Evolutionary conservation across 2,797 vertebrate species (phyloP), one percentile per base, ranked within the genome.

Genomic region (Galago senegalensis): DNA sequence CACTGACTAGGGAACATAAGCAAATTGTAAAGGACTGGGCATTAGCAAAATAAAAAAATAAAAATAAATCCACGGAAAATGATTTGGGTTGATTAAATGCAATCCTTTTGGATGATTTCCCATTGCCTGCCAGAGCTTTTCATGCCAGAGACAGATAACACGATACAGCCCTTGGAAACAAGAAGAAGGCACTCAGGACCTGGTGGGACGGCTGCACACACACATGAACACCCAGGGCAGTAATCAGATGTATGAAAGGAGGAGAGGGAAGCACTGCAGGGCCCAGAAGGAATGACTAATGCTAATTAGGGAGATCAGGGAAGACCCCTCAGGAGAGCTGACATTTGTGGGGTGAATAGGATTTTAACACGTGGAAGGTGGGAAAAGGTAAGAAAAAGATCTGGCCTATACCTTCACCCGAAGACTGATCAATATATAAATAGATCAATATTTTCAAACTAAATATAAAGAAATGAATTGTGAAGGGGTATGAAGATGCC

Each of bases 81-180:
- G 6, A 96, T 80, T 75, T 83, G 90, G 37, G 82, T 91, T 82
- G 40, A 95, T 75, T n/a, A 70, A 79, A 69, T 67, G 29, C 73
- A 88, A 88, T 73, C 49, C 25, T 92, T 81, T 87, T 63, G 43
- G n/a, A 46, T 93, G 79, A 53, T 76, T 95, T 85, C 46, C 63
- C 37, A 46, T 56, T 7, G 11, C 49, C 58, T 10, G 18, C 67
- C 73, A 56, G 88, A 80, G 43, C 69, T 92, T 90, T 46, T 70
- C 84, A 65, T 6, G 56, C 83, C 77, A 49, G 84, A 92, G 67
- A 79, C 49, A 7, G 82, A 46, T n/a, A 76, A 63, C n/a, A 46
- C 5, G 23, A 23, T 27, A 53, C 5, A 16, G 76, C 11, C 34
- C n/a, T 83, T 75, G 90, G 43, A 58, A 73, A 40, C 43, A 79